phyloP scores from a whole-genome alignment of 1,140 invertebrate genomes.

The Physella acuta region DNA sequence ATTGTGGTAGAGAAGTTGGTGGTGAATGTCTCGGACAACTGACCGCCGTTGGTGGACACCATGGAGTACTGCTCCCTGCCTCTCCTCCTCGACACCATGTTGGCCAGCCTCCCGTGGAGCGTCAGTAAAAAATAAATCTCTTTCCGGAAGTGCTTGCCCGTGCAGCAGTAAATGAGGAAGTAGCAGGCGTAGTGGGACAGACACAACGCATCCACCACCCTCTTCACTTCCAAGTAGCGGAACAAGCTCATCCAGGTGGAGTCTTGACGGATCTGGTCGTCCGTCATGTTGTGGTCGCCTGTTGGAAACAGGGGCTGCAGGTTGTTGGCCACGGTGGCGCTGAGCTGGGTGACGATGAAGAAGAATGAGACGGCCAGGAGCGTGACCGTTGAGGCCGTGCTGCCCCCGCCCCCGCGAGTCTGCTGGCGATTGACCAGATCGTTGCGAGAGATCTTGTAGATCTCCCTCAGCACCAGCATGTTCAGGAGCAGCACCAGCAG shows the following conservation, averaged over 20 bases:
- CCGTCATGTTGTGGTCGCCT: constrained; percentile 26
- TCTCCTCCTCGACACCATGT: constrained; percentile 11
- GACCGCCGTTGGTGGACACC: constrained; percentile 35
- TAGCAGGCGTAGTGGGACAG: constrained; percentile 54
- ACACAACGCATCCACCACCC: constrained; percentile 47
- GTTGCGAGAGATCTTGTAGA: constrained; percentile 38
- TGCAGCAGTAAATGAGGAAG: constrained; percentile 49
- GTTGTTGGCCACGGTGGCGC: constrained; percentile 41
- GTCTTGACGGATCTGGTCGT: constrained; percentile 33
- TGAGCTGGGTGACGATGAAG: constrained; percentile 47
- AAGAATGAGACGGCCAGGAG: constrained; percentile 50
- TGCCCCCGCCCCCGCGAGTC: constrained; percentile 22
- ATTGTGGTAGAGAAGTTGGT: constrained; percentile 30
- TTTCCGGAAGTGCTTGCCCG: constrained; percentile 48
- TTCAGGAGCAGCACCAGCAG: constrained; percentile 47
- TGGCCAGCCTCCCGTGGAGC: constrained; percentile 23
- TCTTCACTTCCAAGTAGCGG: constrained; percentile 40
- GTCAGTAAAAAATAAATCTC: constrained; percentile 37
- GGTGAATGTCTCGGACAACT: constrained; percentile 24
- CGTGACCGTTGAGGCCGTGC: constrained; percentile 45
- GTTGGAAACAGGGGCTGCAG: constrained; percentile 31
- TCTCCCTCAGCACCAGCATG: constrained; percentile 41
- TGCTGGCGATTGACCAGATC: constrained; percentile 30
- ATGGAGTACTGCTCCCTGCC: constrained; percentile 33
- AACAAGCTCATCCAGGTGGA: constrained; percentile 41